Conservation (phyloP, 1,140 invertebrate species). For the Dreissena rostriformis region DNA sequence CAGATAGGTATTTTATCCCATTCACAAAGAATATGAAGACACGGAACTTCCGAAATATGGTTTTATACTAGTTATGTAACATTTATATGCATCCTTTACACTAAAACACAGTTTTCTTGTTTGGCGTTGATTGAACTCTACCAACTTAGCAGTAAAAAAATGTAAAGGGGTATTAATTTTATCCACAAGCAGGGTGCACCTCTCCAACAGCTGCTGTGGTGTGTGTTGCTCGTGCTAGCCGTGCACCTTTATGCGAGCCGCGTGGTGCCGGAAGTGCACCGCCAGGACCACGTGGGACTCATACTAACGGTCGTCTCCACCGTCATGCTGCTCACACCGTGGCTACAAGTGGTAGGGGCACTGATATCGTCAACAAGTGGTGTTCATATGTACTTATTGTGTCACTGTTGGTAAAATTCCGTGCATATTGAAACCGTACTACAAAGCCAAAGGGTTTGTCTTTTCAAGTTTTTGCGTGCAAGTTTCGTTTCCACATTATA, state of each 20-base stretch:
- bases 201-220: neutral
- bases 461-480: neutral
- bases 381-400: neutral
- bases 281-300: slow-evolving; percentile 15
- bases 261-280: neutral
- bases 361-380: neutral
- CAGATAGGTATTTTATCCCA: too few species aligned
- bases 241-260: slow-evolving; percentile 14
- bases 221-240: neutral
- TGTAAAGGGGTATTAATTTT: neutral
- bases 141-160: neutral
- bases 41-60: too few species aligned
- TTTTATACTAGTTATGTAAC: too few species aligned
- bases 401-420: neutral
- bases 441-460: neutral
- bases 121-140: neutral
- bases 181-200: slow-evolving; percentile 5
- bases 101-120: neutral
- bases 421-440: neutral
- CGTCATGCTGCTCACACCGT: slow-evolving; percentile 33
- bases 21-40: too few species aligned
- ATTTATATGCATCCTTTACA: neutral
- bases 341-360: slow-evolving; percentile 23
- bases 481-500: neutral
- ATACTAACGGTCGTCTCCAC: slow-evolving; percentile 12